Percentiles rank a stretch among this genome's conserved stretches.
Evolutionary conservation across 2,113 vertebrate genomes (phyloP).

Genomic region (Emydocephalus ijimae): DNA sequence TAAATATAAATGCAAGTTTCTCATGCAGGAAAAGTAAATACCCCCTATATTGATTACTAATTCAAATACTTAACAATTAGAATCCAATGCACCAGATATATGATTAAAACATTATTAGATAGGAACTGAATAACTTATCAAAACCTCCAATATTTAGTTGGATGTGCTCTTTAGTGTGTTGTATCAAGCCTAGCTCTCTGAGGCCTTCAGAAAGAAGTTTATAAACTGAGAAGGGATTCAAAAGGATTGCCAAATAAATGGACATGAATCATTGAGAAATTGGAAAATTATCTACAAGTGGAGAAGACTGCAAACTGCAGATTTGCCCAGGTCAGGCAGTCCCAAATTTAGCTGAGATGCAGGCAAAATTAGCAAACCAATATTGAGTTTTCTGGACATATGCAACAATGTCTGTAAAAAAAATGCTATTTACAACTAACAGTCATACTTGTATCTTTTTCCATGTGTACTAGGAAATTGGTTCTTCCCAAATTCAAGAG

Average conservation of each 20-base stretch:
- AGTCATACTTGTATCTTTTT: neutral
- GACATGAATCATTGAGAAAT: neutral
- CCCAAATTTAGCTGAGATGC: neutral
- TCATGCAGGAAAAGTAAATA: neutral
- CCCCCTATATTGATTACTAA: neutral
- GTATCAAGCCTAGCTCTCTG: neutral
- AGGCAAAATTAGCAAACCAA: neutral
- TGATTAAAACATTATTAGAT: neutral
- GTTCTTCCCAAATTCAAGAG: neutral
- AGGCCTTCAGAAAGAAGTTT: neutral
- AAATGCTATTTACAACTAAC: neutral
- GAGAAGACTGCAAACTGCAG: neutral
- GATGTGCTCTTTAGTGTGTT: neutral
- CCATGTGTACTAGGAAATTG: neutral
- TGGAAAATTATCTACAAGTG: neutral
- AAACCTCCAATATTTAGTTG: neutral
- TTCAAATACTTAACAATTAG: neutral
- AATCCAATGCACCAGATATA: neutral
- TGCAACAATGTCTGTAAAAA: neutral
- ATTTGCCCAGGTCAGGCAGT: neutral
- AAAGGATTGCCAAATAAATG: neutral
- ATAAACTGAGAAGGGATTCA: neutral
- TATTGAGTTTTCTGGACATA: neutral
- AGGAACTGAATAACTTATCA: neutral
- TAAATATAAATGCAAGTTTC: neutral